phyloP scores from a whole-genome alignment of 2,888 invertebrate genomes.

The Dryomyza anilis region DNA sequence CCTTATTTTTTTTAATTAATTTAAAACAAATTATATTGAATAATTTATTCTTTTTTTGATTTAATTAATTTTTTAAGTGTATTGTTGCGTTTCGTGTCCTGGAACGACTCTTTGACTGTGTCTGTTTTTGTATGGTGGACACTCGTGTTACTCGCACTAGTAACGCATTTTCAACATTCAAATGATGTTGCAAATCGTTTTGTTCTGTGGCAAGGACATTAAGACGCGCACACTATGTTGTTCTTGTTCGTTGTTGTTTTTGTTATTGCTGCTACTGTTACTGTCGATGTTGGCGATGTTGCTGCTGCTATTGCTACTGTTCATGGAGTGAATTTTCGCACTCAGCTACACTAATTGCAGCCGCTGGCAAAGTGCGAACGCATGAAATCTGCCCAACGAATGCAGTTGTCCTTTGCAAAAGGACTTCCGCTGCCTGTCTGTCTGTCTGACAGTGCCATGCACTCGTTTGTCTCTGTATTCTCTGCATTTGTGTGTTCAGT shows the following conservation, averaged over 20 bases:
- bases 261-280: background rate
- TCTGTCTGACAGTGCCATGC: background rate
- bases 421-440: background rate
- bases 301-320: background rate
- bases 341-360: slow-evolving; percentile 12
- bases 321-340: slow-evolving; percentile 7
- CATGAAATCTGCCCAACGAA: background rate
- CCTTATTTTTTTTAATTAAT: too few species aligned
- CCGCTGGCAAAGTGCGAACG: slow-evolving; percentile 9
- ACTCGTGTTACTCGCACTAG: too few species aligned
- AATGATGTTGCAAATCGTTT: slow-evolving; percentile 17
- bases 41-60: too few species aligned
- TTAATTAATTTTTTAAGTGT: too few species aligned
- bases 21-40: too few species aligned
- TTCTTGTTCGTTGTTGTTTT: background rate
- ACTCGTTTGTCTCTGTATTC: background rate
- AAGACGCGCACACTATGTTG: background rate
- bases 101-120: too few species aligned
- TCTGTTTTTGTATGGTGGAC: background rate
- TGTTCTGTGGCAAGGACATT: slow-evolving; percentile 21
- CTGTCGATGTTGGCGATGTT: background rate
- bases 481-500: background rate
- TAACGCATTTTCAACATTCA: slow-evolving; percentile 14
- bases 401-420: background rate
- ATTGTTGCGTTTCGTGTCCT: too few species aligned